Percentiles rank a stretch among this genome's conserved stretches.
Evolutionary conservation across 35 echinoderm and acorn worm species (phyloP).

Genomic region (Anneissia japonica): DNA sequence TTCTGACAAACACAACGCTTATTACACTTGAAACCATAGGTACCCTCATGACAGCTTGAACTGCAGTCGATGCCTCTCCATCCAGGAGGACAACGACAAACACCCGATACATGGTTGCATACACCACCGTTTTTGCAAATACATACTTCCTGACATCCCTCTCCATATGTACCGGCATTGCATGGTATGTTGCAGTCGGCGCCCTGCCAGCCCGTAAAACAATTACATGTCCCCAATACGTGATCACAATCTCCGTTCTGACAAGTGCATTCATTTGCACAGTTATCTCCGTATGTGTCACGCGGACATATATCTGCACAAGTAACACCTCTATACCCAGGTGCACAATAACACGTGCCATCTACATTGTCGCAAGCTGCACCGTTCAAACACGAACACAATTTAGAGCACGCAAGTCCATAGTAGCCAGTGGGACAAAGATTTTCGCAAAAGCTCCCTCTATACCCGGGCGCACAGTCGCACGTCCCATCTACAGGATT

Average conservation of each 20-base stretch:
- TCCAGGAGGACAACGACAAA: slow-evolving; percentile 50
- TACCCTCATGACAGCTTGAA: slow-evolving; percentile 26
- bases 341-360: slow-evolving; percentile 59
- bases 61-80: slow-evolving; percentile 33
- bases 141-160: slow-evolving; percentile 46
- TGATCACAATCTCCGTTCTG: slow-evolving; percentile 57
- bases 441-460: slow-evolving; percentile 31
- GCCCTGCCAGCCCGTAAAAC: slow-evolving; percentile 58
- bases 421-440: slow-evolving; percentile 42
- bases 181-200: slow-evolving; percentile 46
- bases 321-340: slow-evolving; percentile 55
- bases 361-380: slow-evolving; percentile 43
- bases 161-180: slow-evolving; percentile 16
- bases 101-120: slow-evolving; percentile 4
- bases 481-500: slow-evolving; percentile 24
- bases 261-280: slow-evolving; percentile 47
- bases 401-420: slow-evolving; percentile 41
- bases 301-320: slow-evolving; percentile 47
- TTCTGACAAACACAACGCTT: slow-evolving; percentile 60
- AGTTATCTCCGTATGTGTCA: slow-evolving; percentile 58
- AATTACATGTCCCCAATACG: slow-evolving; percentile 57
- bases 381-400: slow-evolving; percentile 47
- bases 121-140: slow-evolving; percentile 30
- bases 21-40: slow-evolving; percentile 47
- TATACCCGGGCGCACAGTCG: slow-evolving; percentile 48